A percentile compares a stretch with the other conserved stretches of the same genome.
Evolutionary conservation across 2,888 invertebrate genomes (phyloP).

Genomic region (Agrotis segetum): DNA sequence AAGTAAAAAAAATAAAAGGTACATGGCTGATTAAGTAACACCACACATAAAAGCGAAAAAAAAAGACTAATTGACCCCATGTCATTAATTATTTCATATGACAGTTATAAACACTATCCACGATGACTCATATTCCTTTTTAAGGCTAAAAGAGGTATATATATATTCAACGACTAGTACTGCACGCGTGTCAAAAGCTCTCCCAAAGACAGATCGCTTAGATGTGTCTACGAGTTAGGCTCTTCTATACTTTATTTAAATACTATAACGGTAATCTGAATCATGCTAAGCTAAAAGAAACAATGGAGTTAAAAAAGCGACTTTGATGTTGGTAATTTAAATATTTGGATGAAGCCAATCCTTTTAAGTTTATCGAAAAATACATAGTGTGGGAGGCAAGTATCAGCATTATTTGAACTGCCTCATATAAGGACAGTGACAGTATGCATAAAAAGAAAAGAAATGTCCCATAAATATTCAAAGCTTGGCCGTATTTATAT

Average conservation of each 20-base stretch:
- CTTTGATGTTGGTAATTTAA: constrained; percentile 4
- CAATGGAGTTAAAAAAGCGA: constrained; percentile 16
- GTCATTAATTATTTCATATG: constrained; percentile 28
- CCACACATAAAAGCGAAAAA: background rate
- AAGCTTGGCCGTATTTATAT: background rate
- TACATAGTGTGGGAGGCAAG: constrained; percentile 4
- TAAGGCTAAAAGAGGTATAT: constrained; percentile 41
- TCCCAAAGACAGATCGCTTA: constrained; percentile 28
- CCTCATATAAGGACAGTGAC: background rate
- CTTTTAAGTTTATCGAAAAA: background rate
- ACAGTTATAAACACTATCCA: constrained; percentile 15
- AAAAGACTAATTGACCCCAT: background rate
- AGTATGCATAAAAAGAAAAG: background rate
- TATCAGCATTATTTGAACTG: background rate
- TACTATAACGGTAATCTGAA: background rate
- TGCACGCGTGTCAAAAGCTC: constrained; percentile 38
- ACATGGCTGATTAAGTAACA: background rate
- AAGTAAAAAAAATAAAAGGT: background rate
- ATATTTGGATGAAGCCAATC: background rate
- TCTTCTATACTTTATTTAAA: background rate
- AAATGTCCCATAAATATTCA: background rate
- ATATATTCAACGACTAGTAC: constrained; percentile 40
- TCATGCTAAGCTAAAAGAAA: background rate
- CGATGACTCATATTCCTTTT: constrained; percentile 37
- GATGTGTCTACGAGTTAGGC: constrained; percentile 31